phyloP scores from a whole-genome alignment of 1,140 invertebrate species.

The Acromyrmex charruanus region DNA sequence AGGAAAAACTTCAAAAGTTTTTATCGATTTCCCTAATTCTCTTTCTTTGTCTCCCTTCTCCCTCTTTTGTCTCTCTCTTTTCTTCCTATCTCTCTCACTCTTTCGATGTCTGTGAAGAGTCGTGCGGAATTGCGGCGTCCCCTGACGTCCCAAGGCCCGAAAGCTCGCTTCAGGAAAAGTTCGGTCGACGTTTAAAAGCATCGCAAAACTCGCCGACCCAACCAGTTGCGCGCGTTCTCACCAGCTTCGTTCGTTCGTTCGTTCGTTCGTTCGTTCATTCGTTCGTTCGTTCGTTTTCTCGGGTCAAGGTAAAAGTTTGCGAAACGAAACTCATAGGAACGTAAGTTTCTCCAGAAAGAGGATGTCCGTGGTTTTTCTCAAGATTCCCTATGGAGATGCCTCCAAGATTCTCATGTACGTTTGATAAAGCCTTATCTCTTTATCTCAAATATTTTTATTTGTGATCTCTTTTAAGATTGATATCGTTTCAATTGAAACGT shows the following conservation, averaged over 20 bases:
- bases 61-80: not conserved
- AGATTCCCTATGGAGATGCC: slow-evolving; percentile 55
- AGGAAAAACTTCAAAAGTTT: slow-evolving; percentile 46
- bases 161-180: slow-evolving; percentile 62
- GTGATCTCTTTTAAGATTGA: slow-evolving; percentile 12
- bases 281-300: slow-evolving; percentile 55
- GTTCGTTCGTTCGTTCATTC: not conserved
- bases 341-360: slow-evolving; percentile 59
- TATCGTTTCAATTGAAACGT: not conserved
- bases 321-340: slow-evolving; percentile 59
- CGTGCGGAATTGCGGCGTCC: slow-evolving; percentile 69
- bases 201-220: slow-evolving; percentile 52
- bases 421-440: slow-evolving; percentile 41
- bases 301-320: slow-evolving; percentile 64
- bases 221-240: slow-evolving; percentile 64
- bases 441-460: slow-evolving; percentile 50
- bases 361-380: slow-evolving; percentile 56
- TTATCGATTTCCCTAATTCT: slow-evolving; percentile 17
- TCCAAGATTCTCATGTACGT: slow-evolving; percentile 9
- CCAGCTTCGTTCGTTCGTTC: slow-evolving; percentile 57
- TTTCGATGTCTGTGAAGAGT: slow-evolving; percentile 44
- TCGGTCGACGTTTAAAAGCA: slow-evolving; percentile 61
- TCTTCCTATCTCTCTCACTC: not conserved
- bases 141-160: slow-evolving; percentile 56
- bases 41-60: not conserved